These are phyloP conservation scores for Sisyra nigra DNA, from an alignment of 2,888 invertebrate genomes.

Conservation along the genomic window DNA sequence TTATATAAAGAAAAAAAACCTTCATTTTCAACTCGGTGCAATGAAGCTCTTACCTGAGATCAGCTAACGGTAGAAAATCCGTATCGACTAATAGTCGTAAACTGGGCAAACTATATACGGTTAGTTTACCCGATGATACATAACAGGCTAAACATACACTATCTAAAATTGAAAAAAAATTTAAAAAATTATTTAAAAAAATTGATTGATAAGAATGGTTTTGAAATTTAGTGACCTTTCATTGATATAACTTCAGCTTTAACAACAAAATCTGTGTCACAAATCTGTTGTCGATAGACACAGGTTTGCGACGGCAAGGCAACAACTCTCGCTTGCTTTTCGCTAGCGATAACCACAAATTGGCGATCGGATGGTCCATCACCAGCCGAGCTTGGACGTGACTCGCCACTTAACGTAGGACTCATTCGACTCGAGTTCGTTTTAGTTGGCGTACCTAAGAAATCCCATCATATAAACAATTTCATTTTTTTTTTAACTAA, in stretches of 20 bases:
- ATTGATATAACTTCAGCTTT: conserved; percentile 85
- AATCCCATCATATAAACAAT: not conserved
- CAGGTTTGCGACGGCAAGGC: conserved; percentile 92
- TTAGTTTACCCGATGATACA: conserved; percentile 84
- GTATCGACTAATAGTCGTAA: conserved; percentile 82
- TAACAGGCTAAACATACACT: conserved; percentile 90
- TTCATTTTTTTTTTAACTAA: not conserved
- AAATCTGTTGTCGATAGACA: conserved; percentile 82
- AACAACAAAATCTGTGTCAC: conserved; percentile 85
- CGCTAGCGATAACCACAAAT: conserved; percentile 85
- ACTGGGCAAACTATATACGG: conserved; percentile 90
- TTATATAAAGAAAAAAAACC: not conserved
- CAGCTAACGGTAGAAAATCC: conserved; percentile 85
- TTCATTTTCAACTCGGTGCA: not conserved
- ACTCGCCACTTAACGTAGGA: conserved; percentile 44
- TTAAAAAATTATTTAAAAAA: not conserved
- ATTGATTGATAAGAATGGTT: too few relatives aligned
- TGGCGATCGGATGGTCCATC: conserved; percentile 61
- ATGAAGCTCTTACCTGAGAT: conserved; percentile 62
- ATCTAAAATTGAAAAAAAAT: conserved; percentile 42
- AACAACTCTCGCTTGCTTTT: conserved; percentile 88
- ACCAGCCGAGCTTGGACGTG: conserved; percentile 21
- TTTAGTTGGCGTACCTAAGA: conserved; percentile 54
- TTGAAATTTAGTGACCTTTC: too few relatives aligned
- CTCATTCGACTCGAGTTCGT: conserved; percentile 54